Percentiles rank a stretch among this genome's conserved stretches.
These are phyloP conservation scores for Aotus griseimembra DNA, from an alignment of 2,797 vertebrate species.

Conservation along the genomic window DNA sequence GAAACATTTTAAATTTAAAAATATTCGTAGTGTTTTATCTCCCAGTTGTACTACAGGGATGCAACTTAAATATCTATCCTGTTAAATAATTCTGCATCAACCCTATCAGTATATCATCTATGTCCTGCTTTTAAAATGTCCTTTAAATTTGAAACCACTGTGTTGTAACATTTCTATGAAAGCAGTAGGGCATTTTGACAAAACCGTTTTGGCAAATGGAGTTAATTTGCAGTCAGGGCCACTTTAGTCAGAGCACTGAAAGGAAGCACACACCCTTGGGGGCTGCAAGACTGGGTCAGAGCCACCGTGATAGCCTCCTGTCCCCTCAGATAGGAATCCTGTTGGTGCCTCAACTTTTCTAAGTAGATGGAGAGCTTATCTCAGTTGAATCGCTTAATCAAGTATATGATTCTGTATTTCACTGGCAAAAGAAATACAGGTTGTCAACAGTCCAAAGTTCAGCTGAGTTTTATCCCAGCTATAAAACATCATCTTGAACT, in stretches of 20 bases:
- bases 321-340: not conserved
- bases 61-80: not conserved
- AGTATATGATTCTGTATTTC: not conserved
- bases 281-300: not conserved
- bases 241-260: not conserved
- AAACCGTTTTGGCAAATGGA: not conserved
- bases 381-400: not conserved
- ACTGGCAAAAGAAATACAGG: not conserved
- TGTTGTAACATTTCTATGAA: not conserved
- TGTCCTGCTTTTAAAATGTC: not conserved
- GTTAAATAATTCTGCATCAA: not conserved
- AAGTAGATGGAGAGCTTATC: no score
- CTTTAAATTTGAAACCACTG: not conserved
- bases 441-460: not conserved
- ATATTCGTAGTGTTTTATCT: not conserved
- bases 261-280: fast-evolving
- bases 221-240: not conserved
- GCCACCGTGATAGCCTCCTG: not conserved
- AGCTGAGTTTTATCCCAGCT: no score
- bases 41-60: not conserved
- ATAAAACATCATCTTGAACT: not conserved
- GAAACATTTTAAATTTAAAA: not conserved
- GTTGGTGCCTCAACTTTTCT: not conserved
- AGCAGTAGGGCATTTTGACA: not conserved
- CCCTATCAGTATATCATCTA: not conserved